Base-by-base conservation (phyloP, 2,797 vertebrate genomes). In the Poecilia wingei region DNA sequence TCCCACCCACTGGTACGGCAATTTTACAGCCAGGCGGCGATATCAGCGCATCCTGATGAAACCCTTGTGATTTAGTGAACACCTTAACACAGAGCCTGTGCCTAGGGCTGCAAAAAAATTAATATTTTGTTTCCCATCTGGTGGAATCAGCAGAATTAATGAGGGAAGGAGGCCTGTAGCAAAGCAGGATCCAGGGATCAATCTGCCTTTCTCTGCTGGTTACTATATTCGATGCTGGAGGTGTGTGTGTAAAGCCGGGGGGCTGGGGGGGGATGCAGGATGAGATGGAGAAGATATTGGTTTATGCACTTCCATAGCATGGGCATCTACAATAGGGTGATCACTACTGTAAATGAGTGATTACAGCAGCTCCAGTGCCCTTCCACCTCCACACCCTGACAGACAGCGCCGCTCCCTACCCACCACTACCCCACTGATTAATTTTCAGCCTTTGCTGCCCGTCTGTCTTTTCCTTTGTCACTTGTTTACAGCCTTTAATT, bases 51-150 rank as follows among this genome's bases (percentile, higher is more conserved):
- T 96, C 89, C 91, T 84, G 82, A 90, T 89, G 96, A 97, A 97
- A 96, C 96, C 96, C 95, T 84, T 94, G 95, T 97, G 97, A 97
- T 98, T 98, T 97, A 97, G 95, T 95, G 96, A 97, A 93, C 96
- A 98, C 97, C 97, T 98, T 98, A 97, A 97, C 94, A 96, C 94
- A 97, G 96, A 96, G 96, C 89, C 96, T 94, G 87, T 93, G 98
- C 98, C 98, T 98, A 95, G 97, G 98, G 98, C 97, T 96, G 97
- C 68, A 98, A 98, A 97, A 98, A 98, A 98, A 98, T 98, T 99
- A 98, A 99, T 99, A 98, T 98, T 98, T 98, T 98, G 96, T 97
- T 98, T 98, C 96, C 98, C 98, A 99, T 99, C 97, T 98, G 98
- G 98, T 97, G 96, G 96, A 98, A 98, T 98, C 96, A 97, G 96